A percentile compares a stretch with the other conserved stretches of the same genome.
These are phyloP conservation scores for Stichopus horrens DNA, from an alignment of 53 echinoderm and acorn worm species.

Conservation along the genomic window DNA sequence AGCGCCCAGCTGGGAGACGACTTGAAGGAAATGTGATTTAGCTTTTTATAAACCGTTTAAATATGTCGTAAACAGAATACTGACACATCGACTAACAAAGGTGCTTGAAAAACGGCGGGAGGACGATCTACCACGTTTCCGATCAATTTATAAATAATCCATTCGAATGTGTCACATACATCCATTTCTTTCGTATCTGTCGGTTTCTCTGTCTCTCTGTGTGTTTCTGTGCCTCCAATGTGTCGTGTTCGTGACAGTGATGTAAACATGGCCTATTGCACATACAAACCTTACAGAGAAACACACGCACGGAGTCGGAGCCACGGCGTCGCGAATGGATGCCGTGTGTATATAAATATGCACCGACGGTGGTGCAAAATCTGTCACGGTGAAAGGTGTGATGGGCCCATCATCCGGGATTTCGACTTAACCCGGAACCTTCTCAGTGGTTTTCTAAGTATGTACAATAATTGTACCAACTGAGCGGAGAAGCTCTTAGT, in stretches of 20 bases:
- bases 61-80: slow-evolving; percentile 32
- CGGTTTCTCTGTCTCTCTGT: background rate
- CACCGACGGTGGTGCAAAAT: too few relatives aligned
- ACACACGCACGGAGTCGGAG: too few relatives aligned
- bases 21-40: slow-evolving; percentile 4
- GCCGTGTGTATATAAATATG: too few relatives aligned
- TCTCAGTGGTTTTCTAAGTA: too few relatives aligned
- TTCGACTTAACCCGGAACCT: too few relatives aligned
- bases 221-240: background rate
- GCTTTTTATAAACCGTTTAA: slow-evolving; percentile 22
- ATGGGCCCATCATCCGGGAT: too few relatives aligned
- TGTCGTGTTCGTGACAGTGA: slow-evolving; percentile 27
- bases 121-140: background rate
- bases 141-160: slow-evolving; percentile 9
- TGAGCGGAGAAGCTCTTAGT: too few relatives aligned
- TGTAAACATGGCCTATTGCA: background rate
- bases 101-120: background rate
- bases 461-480: too few relatives aligned
- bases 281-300: background rate
- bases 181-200: background rate
- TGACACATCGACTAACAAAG: background rate
- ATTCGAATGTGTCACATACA: background rate
- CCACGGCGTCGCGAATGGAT: too few relatives aligned
- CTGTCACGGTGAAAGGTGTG: too few relatives aligned
- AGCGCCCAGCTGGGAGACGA: slow-evolving; percentile 7